Conservation (phyloP, 2,113 vertebrate species). For the Natator depressus region DNA sequence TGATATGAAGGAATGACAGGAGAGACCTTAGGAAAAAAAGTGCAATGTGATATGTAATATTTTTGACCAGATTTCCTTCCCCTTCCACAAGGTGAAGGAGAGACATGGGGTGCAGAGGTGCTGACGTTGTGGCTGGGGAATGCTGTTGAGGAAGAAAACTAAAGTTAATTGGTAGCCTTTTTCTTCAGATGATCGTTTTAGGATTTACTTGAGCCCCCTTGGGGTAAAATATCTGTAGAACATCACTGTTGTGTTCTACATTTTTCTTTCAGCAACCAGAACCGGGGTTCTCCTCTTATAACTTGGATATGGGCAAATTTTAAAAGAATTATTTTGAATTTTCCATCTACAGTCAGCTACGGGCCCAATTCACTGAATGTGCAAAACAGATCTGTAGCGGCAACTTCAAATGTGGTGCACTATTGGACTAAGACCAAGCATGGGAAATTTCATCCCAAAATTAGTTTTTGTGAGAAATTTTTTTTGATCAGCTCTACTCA, state of each 20-base stretch:
- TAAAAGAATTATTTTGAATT: slow-evolving; percentile 12
- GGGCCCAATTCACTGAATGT: slow-evolving; percentile 19
- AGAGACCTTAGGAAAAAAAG: not conserved
- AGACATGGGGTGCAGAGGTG: not conserved
- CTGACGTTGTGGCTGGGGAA: not conserved
- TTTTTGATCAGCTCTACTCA: too few species aligned
- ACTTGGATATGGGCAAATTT: not conserved
- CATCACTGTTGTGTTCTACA: not conserved
- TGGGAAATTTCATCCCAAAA: not conserved
- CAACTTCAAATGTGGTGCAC: not conserved
- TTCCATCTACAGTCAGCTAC: not conserved
- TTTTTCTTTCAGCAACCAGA: not conserved
- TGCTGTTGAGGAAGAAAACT: slow-evolving; percentile 10
- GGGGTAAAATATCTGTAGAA: not conserved
- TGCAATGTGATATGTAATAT: not conserved
- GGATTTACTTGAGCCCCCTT: not conserved
- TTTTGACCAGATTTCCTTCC: slow-evolving; percentile 15
- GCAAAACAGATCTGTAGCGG: not conserved
- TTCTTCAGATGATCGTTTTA: slow-evolving; percentile 55
- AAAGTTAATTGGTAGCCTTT: slow-evolving; percentile 1
- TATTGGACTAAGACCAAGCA: not conserved
- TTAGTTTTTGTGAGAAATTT: not conserved
- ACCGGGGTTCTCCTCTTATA: not conserved
- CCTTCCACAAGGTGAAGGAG: slow-evolving; percentile 8
- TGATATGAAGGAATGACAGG: not conserved